A percentile compares a stretch with the other conserved stretches of the same genome.
These are phyloP conservation scores for Neodiprion virginianus DNA, from an alignment of 1,140 invertebrate genomes.

Conservation along the genomic window DNA sequence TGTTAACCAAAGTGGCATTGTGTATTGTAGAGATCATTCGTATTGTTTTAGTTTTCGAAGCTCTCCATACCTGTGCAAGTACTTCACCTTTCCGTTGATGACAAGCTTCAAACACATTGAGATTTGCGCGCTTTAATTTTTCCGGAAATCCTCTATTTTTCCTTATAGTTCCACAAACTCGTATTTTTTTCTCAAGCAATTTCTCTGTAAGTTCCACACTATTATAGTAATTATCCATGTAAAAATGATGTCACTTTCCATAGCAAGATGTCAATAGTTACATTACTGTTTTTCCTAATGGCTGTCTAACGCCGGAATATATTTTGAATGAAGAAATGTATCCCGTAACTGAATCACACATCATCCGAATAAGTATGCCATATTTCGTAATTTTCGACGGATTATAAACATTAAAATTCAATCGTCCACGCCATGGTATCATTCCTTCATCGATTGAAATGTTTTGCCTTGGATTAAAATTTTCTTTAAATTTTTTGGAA, in stretches of 20 bases:
- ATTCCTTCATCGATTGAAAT: slow-evolving; percentile 23
- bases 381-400: slow-evolving; percentile 23
- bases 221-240: slow-evolving; percentile 27
- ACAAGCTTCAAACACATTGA: slow-evolving; percentile 21
- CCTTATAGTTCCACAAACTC: slow-evolving; percentile 24
- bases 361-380: slow-evolving; percentile 24
- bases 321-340: slow-evolving; percentile 15
- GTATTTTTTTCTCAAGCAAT: slow-evolving; percentile 24
- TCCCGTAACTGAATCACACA: slow-evolving; percentile 13
- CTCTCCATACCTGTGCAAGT: slow-evolving; percentile 27
- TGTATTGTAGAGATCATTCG: slow-evolving; percentile 27
- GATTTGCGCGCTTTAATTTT: slow-evolving; percentile 12
- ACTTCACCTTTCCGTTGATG: slow-evolving; percentile 20
- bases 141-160: slow-evolving; percentile 20
- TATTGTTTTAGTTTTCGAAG: slow-evolving; percentile 17
- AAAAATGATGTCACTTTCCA: slow-evolving; percentile 25
- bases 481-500: slow-evolving; percentile 22
- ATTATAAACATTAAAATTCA: slow-evolving; percentile 23
- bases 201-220: slow-evolving; percentile 20
- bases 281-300: slow-evolving; percentile 23
- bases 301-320: slow-evolving; percentile 18
- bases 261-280: slow-evolving; percentile 15
- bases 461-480: slow-evolving; percentile 19
- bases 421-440: slow-evolving; percentile 26
- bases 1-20: slow-evolving; percentile 12